These are phyloP conservation scores for Tromatobia lineatoria DNA, from an alignment of 2,888 invertebrate species.

Conservation along the genomic window DNA sequence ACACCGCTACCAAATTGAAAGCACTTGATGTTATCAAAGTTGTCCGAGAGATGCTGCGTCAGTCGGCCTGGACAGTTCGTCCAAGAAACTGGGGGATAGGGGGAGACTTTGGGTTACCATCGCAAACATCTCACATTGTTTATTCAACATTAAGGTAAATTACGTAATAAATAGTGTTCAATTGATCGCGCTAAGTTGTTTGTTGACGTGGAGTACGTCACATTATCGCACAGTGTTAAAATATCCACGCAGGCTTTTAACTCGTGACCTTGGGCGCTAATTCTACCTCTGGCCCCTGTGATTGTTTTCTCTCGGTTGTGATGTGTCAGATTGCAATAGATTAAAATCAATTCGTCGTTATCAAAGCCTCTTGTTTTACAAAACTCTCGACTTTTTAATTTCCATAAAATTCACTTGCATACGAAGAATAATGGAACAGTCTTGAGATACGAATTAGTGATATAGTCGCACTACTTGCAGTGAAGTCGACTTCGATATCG, in stretches of 20 bases:
- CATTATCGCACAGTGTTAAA: constrained; percentile 2
- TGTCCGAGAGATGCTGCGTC: constrained; percentile 64
- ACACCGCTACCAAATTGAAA: not conserved
- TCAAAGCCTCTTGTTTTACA: constrained; percentile 3
- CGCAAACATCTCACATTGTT: constrained; percentile 73
- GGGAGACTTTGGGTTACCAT: constrained; percentile 56
- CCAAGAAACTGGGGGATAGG: constrained; percentile 55
- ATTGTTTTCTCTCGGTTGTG: constrained; percentile 76
- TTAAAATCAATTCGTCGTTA: constrained; percentile 64
- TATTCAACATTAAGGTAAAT: constrained; percentile 74
- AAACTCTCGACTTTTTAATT: not conserved
- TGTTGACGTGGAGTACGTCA: constrained; percentile 17
- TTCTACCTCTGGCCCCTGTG: constrained; percentile 62
- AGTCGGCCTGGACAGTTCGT: constrained; percentile 52
- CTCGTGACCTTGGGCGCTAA: constrained; percentile 75
- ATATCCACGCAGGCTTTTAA: constrained; percentile 44
- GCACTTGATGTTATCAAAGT: constrained; percentile 12
- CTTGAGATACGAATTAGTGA: constrained; percentile 26
- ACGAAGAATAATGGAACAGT: constrained; percentile 2
- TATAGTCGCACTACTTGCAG: not conserved
- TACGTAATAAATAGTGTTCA: constrained; percentile 57
- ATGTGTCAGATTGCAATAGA: constrained; percentile 75
- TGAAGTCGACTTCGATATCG: constrained; percentile 22
- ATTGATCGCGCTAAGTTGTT: constrained; percentile 11
- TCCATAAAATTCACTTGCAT: not conserved